These are phyloP conservation scores for Orthosia gothica DNA, from an alignment of 2,888 invertebrate genomes.

Conservation along the genomic window DNA sequence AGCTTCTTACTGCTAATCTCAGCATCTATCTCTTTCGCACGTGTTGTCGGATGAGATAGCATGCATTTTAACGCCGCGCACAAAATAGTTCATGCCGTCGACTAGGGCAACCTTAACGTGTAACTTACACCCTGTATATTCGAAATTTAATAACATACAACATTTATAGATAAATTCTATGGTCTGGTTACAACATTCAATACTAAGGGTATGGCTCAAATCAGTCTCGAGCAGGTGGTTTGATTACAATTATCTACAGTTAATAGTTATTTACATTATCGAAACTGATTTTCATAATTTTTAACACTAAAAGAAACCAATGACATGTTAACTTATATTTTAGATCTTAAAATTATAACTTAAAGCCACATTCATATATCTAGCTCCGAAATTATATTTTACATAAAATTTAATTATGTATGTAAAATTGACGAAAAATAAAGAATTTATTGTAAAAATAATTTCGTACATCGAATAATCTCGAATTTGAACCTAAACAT, in stretches of 20 bases:
- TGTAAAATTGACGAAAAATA: constrained; percentile 55
- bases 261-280: constrained; percentile 80
- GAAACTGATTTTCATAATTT: constrained; percentile 77
- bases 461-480: constrained; percentile 31
- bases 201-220: constrained; percentile 84
- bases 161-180: constrained; percentile 62
- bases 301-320: constrained; percentile 68
- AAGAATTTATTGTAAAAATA: constrained; percentile 35
- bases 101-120: no score
- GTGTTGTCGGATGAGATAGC: no score
- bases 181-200: constrained; percentile 66
- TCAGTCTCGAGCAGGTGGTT: constrained; percentile 87
- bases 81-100: no score
- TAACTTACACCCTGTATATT: constrained; percentile 68
- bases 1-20: no score
- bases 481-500: constrained; percentile 42
- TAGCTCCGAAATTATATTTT: constrained; percentile 52
- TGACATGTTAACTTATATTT: constrained; percentile 56
- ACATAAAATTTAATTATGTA: constrained; percentile 42
- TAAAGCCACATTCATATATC: constrained; percentile 73
- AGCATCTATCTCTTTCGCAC: no score
- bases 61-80: no score
- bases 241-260: constrained; percentile 71
- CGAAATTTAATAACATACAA: constrained; percentile 62
- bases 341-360: constrained; percentile 72